Conservation (phyloP, 2,888 invertebrate species). For the Andrena fulva region DNA sequence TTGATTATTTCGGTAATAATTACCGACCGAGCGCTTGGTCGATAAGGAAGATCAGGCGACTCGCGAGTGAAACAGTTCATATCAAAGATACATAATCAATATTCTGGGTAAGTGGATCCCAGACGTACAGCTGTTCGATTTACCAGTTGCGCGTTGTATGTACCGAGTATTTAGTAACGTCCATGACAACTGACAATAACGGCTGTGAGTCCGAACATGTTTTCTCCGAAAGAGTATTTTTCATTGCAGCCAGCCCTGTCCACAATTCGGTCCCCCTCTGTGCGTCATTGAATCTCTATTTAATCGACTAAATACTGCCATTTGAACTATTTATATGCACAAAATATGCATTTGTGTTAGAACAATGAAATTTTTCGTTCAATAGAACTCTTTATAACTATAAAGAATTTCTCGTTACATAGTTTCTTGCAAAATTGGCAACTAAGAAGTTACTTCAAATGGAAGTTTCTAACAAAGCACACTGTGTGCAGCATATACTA, state of each 20-base stretch:
- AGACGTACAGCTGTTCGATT: slow-evolving; percentile 63
- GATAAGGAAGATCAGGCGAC: not conserved
- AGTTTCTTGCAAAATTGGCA: too few species aligned
- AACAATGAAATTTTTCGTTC: too few species aligned
- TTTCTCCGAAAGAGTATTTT: slow-evolving; percentile 59
- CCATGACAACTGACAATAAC: slow-evolving; percentile 81
- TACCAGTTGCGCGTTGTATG: slow-evolving; percentile 62
- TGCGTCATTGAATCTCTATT: not conserved
- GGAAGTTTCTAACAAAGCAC: too few species aligned
- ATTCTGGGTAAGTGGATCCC: slow-evolving; percentile 53
- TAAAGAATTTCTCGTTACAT: too few species aligned
- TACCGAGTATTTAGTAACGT: slow-evolving; percentile 73
- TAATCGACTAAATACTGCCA: not conserved
- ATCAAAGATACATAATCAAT: slow-evolving; percentile 64
- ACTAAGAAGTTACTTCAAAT: too few species aligned
- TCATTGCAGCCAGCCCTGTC: slow-evolving; percentile 33
- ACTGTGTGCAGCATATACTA: not conserved
- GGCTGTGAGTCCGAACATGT: slow-evolving; percentile 74
- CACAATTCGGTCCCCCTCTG: not conserved
- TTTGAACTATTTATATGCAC: not conserved
- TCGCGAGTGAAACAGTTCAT: slow-evolving; percentile 58
- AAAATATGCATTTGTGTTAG: too few species aligned
- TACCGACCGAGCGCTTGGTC: slow-evolving; percentile 5
- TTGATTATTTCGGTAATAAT: not conserved
- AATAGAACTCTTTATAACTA: too few species aligned